These are phyloP conservation scores for Heterocephalus glaber DNA, from an alignment of 2,113 vertebrate species.

Conservation along the genomic window DNA sequence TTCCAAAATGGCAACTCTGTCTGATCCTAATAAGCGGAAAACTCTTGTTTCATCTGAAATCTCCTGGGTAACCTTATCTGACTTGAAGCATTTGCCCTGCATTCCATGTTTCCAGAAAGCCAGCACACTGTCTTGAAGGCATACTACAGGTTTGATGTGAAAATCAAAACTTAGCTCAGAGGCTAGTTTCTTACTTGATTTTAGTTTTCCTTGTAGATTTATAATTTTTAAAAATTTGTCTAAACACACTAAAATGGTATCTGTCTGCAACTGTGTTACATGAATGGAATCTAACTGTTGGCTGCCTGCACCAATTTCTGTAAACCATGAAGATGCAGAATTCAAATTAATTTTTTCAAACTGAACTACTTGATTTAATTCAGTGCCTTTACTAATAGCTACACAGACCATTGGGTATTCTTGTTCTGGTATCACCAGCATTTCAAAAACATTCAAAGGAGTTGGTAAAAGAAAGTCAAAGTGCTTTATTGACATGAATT, in stretches of 20 bases:
- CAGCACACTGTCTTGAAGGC: slow-evolving; percentile 98
- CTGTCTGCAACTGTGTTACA: slow-evolving; percentile 97
- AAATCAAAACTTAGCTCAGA: slow-evolving; percentile 99
- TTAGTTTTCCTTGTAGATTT: slow-evolving; percentile 96
- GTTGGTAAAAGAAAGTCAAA: slow-evolving; percentile 98
- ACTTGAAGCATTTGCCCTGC: slow-evolving; percentile 99
- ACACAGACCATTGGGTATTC: slow-evolving; percentile 98
- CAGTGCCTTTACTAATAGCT: slow-evolving; percentile 92
- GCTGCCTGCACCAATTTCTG: slow-evolving; percentile 92
- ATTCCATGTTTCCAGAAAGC: slow-evolving; percentile 99
- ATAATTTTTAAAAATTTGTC: slow-evolving; percentile 99
- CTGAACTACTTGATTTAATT: slow-evolving; percentile 93
- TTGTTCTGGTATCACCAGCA: slow-evolving; percentile 98
- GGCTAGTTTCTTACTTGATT: slow-evolving; percentile 98
- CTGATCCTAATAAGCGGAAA: slow-evolving; percentile 96
- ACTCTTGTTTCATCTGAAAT: slow-evolving; percentile 97
- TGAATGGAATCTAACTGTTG: slow-evolving; percentile 97
- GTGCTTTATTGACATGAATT: slow-evolving; percentile 99
- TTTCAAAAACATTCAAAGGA: slow-evolving; percentile 97
- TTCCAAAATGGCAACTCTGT: slow-evolving; percentile 98
- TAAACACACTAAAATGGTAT: slow-evolving; percentile 97
- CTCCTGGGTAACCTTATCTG: slow-evolving; percentile 98
- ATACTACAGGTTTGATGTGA: slow-evolving; percentile 97
- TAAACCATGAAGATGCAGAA: slow-evolving; percentile 99
- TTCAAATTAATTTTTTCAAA: slow-evolving; percentile 99